Evolutionary conservation across 1,140 invertebrate genomes (phyloP).

Genomic region (Drosophila virilis): DNA sequence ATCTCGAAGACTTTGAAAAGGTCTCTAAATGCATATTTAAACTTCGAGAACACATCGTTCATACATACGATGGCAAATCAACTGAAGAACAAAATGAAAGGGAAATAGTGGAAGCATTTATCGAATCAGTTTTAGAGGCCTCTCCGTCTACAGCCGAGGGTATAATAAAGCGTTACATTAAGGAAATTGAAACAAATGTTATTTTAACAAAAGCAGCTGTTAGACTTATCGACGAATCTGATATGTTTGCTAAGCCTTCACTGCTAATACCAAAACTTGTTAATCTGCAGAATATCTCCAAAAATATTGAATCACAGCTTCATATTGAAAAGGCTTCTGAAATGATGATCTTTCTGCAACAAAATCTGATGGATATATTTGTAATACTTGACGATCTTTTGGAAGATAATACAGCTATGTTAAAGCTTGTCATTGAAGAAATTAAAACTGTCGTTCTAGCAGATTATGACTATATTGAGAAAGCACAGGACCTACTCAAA

Average conservation of each 20-base stretch:
- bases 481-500: no score
- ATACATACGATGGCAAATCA: conserved; percentile 67
- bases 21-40: conserved; percentile 64
- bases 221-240: conserved; percentile 46
- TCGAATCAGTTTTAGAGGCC: conserved; percentile 44
- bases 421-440: no score
- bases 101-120: conserved; percentile 47
- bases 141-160: conserved; percentile 41
- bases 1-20: conserved; percentile 33
- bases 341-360: conserved; percentile 57
- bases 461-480: no score
- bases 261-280: conserved; percentile 48
- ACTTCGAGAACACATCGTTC: conserved; percentile 69
- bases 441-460: no score
- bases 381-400: neutral
- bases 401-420: no score
- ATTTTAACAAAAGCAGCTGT: conserved; percentile 52
- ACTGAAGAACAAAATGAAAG: conserved; percentile 22
- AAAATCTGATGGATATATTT: conserved; percentile 64
- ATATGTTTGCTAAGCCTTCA: conserved; percentile 49
- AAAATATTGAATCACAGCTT: conserved; percentile 36
- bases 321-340: conserved; percentile 50
- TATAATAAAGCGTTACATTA: conserved; percentile 45
- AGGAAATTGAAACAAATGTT: conserved; percentile 51
- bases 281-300: conserved; percentile 46